A percentile compares a stretch with the other conserved stretches of the same genome.
Evolutionary conservation across 2,888 invertebrate species (phyloP).

Genomic region (Eucriotettix oculatus): DNA sequence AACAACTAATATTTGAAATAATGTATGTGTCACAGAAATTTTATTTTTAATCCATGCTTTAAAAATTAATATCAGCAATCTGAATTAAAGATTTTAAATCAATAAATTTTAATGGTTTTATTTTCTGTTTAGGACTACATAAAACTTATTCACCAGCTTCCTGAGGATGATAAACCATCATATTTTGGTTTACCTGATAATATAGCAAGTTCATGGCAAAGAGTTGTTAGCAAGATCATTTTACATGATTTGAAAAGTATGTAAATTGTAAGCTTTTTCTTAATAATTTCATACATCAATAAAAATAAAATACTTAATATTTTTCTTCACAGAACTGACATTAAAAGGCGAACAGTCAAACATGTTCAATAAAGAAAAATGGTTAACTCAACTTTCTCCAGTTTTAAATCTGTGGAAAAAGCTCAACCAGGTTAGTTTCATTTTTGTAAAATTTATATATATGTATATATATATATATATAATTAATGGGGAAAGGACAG

Average conservation of each 20-base stretch:
- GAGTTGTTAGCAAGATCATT: conserved; percentile 32
- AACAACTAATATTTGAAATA: no score
- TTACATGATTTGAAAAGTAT: no score
- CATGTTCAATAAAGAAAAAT: conserved; percentile 29
- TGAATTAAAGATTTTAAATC: no score
- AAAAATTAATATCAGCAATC: no score
- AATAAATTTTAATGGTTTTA: no score
- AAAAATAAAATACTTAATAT: no score
- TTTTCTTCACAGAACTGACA: conserved; percentile 21
- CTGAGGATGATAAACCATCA: conserved; percentile 55
- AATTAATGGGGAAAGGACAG: no score
- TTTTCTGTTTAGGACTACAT: conserved; percentile 40
- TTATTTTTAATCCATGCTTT: no score
- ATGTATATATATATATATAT: no score
- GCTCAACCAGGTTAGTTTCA: conserved; percentile 32
- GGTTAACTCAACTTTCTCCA: conserved; percentile 47
- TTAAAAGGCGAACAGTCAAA: conserved; percentile 25
- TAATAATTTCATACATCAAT: no score
- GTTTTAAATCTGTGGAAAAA: conserved; percentile 74
- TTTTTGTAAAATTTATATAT: neutral
- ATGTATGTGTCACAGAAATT: no score
- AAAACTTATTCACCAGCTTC: conserved; percentile 44
- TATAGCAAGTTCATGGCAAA: conserved; percentile 70
- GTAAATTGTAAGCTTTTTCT: no score
- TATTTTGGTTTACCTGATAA: conserved; percentile 76